phyloP scores from a whole-genome alignment of 1,140 invertebrate species.

The Lamellibrachia luymesi region DNA sequence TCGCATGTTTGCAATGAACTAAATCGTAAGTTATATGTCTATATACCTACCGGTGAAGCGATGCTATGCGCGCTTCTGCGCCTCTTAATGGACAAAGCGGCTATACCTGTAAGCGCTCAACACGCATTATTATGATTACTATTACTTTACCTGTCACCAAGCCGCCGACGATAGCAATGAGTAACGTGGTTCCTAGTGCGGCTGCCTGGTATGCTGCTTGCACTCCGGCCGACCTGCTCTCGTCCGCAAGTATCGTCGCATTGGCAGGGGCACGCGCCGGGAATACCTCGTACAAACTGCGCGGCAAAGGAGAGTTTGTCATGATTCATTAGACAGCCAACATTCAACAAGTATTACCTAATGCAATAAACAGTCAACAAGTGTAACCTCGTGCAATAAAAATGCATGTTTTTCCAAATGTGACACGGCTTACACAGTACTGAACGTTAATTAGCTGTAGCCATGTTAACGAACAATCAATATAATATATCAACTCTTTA shows the following conservation, averaged over 20 bases:
- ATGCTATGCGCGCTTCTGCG: too few relatives aligned
- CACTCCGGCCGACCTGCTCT: background rate
- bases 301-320: background rate
- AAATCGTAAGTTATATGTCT: too few relatives aligned
- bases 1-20: too few relatives aligned
- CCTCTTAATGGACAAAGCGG: too few relatives aligned
- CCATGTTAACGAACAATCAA: background rate
- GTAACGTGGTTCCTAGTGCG: background rate
- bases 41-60: too few relatives aligned
- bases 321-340: too few relatives aligned
- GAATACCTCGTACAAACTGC: background rate
- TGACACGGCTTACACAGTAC: background rate
- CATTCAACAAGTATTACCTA: too few relatives aligned
- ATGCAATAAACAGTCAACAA: too few relatives aligned
- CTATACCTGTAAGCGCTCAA: background rate
- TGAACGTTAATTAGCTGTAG: background rate
- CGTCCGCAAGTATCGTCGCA: background rate
- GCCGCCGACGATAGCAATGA: background rate
- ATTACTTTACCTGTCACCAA: background rate
- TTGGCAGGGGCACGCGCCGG: background rate
- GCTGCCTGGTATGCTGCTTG: slow-evolving; percentile 6
- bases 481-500: background rate
- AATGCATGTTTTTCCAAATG: too few relatives aligned
- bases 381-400: too few relatives aligned
- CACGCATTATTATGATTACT: background rate